Evolutionary conservation across 2,113 vertebrate species (phyloP).

Genomic region (Ciconia maguari): DNA sequence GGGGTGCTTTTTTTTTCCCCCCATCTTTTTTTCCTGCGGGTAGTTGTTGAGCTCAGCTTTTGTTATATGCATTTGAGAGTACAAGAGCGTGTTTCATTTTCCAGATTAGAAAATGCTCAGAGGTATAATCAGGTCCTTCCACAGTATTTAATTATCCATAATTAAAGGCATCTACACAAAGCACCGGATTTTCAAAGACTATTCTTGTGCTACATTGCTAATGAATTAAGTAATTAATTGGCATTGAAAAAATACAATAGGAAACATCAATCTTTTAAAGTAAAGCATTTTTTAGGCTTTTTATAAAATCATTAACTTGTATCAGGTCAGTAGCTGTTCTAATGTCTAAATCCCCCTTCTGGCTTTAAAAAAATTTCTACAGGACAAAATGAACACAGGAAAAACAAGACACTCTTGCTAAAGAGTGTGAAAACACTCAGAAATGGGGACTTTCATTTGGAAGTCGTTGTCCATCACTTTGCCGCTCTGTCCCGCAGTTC

Average conservation of each 20-base stretch:
- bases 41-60: constrained; percentile 55
- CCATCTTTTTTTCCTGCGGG: background rate
- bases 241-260: constrained; percentile 70
- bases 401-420: background rate
- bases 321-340: constrained; percentile 38
- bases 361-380: background rate
- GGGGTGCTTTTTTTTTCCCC: background rate
- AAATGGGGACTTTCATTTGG: background rate
- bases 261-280: constrained; percentile 67
- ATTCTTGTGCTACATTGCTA: constrained; percentile 73
- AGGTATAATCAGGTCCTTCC: constrained; percentile 81
- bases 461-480: background rate
- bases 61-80: constrained; percentile 27
- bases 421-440: background rate
- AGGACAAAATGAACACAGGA: background rate
- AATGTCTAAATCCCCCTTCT: constrained; percentile 6
- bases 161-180: constrained; percentile 80
- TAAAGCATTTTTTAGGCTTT: constrained; percentile 61
- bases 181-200: constrained; percentile 73
- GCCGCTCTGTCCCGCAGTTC: background rate
- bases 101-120: constrained; percentile 73
- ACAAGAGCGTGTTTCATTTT: constrained; percentile 39
- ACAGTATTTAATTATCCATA: constrained; percentile 80
- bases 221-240: constrained; percentile 82
- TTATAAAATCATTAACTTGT: constrained; percentile 53